Evolutionary conservation across 2,113 vertebrate species (phyloP).

Genomic region (Scortum barcoo): DNA sequence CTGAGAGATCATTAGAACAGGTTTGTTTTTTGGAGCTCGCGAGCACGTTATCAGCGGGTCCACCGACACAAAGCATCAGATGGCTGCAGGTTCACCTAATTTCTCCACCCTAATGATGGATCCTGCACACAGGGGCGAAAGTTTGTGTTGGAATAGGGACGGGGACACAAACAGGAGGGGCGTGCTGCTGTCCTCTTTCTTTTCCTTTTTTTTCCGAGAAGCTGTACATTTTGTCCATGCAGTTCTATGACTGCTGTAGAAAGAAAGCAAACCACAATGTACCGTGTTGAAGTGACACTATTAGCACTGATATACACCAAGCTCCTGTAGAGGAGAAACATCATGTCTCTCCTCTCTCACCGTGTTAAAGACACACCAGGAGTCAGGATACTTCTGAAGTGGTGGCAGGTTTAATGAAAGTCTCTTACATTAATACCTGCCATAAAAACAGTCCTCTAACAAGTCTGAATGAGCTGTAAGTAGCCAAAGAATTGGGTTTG

Average conservation of each 20-base stretch:
- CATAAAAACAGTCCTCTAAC: no score
- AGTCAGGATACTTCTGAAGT: no score
- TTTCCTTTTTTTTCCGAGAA: conserved; percentile 21
- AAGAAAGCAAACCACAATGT: conserved; percentile 2
- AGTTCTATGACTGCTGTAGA: not conserved
- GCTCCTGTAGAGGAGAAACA: not conserved
- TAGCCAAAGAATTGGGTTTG: no score
- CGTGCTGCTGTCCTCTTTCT: not conserved
- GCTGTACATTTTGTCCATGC: not conserved
- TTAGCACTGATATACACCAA: not conserved
- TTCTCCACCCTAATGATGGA: conserved; percentile 39
- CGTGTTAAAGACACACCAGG: not conserved
- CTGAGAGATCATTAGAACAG: conserved; percentile 60
- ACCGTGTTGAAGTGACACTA: not conserved
- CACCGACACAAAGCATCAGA: conserved; percentile 26
- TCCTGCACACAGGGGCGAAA: not conserved
- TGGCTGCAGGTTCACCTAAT: conserved; percentile 32
- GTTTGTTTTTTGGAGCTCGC: conserved; percentile 52
- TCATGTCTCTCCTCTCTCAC: not conserved
- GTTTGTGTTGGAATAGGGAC: conserved; percentile 16
- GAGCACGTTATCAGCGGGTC: conserved; percentile 45
- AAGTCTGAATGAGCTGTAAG: no score
- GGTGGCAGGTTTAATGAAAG: no score
- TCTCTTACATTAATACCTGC: not conserved
- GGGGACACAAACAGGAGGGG: conserved; percentile 14